A percentile compares a stretch with the other conserved stretches of the same genome.
These are phyloP conservation scores for Argentina silus DNA, from an alignment of 2,797 vertebrate species.

Conservation along the genomic window DNA sequence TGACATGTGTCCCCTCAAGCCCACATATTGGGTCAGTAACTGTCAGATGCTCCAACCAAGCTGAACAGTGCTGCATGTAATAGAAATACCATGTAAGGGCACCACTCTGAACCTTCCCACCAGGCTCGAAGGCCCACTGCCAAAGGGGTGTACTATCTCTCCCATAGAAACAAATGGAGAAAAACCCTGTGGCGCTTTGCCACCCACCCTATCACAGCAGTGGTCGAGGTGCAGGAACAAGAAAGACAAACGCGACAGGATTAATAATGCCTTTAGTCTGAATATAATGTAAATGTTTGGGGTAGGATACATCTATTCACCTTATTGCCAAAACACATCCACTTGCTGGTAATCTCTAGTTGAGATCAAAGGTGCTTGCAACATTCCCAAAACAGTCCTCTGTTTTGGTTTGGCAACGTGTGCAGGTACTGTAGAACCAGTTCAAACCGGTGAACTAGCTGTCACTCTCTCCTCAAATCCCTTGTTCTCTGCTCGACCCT, in stretches of 20 bases:
- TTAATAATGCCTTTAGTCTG: too few species aligned
- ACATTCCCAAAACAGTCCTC: background rate
- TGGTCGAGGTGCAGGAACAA: too few species aligned
- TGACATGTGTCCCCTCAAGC: background rate
- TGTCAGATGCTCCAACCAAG: background rate
- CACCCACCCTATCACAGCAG: too few species aligned
- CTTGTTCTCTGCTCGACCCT: background rate
- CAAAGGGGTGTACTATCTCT: background rate
- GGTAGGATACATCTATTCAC: background rate
- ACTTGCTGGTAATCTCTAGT: background rate
- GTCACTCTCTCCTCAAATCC: background rate
- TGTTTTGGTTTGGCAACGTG: background rate
- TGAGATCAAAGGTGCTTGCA: conserved; percentile 1
- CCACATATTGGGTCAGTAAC: background rate
- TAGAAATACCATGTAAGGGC: background rate
- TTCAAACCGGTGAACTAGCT: background rate
- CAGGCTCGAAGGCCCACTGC: background rate
- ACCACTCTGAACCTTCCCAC: background rate
- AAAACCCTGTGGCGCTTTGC: too few species aligned
- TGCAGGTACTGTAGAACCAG: background rate
- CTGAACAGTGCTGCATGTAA: background rate
- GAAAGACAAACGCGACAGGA: too few species aligned
- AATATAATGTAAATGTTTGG: background rate
- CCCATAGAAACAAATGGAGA: too few species aligned
- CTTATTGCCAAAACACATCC: conserved; percentile 1